These are phyloP conservation scores for Dicerorhinus sumatrensis DNA, from an alignment of 2,113 vertebrate species.

Conservation along the genomic window DNA sequence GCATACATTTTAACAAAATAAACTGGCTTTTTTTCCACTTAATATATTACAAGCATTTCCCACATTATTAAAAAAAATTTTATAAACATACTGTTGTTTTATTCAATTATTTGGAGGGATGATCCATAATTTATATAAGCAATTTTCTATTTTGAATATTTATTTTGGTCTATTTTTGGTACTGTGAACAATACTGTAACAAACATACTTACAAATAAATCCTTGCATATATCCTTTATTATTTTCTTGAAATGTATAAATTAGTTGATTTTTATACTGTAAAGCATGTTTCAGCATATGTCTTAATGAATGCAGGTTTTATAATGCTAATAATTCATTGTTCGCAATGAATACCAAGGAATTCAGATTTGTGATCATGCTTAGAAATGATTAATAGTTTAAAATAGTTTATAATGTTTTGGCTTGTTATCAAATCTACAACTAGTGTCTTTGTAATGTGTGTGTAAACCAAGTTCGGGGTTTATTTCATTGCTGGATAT, in stretches of 20 bases:
- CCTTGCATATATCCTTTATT: not conserved
- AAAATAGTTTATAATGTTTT: slow-evolving; percentile 60
- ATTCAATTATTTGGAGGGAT: not conserved
- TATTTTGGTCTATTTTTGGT: not conserved
- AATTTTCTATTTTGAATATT: slow-evolving; percentile 21
- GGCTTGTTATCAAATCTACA: slow-evolving; percentile 56
- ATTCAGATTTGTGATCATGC: slow-evolving; percentile 16
- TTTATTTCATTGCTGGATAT: slow-evolving; percentile 73
- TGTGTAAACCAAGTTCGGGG: slow-evolving; percentile 47
- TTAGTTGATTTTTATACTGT: not conserved
- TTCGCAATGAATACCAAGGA: not conserved
- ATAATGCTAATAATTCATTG: slow-evolving; percentile 5
- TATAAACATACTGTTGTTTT: not conserved
- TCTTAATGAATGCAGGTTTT: not conserved
- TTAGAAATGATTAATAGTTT: slow-evolving; percentile 37
- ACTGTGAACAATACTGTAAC: not conserved
- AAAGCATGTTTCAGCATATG: not conserved
- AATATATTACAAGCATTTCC: not conserved
- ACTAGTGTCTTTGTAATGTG: slow-evolving; percentile 53
- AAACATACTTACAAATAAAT: not conserved
- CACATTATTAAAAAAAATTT: not conserved
- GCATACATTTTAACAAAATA: slow-evolving; percentile 49
- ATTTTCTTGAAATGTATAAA: not conserved
- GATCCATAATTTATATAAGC: not conserved
- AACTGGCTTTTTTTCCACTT: not conserved